Conservation (phyloP, 2,797 vertebrate species). For the Crocidura indochinensis region DNA sequence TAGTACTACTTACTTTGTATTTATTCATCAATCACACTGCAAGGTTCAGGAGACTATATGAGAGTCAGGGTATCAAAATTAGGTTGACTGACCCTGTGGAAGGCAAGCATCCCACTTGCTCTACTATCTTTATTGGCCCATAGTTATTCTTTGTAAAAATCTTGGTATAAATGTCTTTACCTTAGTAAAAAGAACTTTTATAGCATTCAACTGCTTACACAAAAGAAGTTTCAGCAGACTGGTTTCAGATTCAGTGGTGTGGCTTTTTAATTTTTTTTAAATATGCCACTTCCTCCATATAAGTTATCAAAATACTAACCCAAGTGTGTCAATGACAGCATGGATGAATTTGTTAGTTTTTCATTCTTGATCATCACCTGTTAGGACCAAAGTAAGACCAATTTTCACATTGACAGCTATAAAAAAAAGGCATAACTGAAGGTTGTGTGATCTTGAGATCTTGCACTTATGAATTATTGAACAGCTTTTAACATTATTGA, state of each 20-base stretch:
- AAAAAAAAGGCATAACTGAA: not conserved
- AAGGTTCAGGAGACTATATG: not conserved
- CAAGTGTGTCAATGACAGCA: not conserved
- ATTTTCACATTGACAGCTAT: not conserved
- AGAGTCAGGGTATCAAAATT: too few relatives aligned
- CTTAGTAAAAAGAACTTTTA: not conserved
- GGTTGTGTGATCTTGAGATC: not conserved
- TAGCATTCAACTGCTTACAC: fast-evolving
- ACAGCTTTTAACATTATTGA: not conserved
- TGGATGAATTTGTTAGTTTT: not conserved
- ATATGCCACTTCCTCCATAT: not conserved
- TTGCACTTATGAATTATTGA: not conserved
- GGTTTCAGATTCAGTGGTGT: not conserved
- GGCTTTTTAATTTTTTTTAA: not conserved
- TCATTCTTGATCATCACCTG: not conserved
- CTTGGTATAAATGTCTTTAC: not conserved
- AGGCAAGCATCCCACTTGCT: too few relatives aligned
- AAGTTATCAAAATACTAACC: not conserved
- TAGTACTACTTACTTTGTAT: too few relatives aligned
- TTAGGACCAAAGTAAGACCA: not conserved
- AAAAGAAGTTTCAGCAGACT: not conserved
- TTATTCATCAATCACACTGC: not conserved
- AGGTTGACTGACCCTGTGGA: too few relatives aligned
- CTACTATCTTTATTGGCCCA: too few relatives aligned
- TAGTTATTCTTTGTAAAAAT: not conserved